Evolutionary conservation across 2,888 invertebrate species (phyloP).

Genomic region (Dryadula phaetusa): DNA sequence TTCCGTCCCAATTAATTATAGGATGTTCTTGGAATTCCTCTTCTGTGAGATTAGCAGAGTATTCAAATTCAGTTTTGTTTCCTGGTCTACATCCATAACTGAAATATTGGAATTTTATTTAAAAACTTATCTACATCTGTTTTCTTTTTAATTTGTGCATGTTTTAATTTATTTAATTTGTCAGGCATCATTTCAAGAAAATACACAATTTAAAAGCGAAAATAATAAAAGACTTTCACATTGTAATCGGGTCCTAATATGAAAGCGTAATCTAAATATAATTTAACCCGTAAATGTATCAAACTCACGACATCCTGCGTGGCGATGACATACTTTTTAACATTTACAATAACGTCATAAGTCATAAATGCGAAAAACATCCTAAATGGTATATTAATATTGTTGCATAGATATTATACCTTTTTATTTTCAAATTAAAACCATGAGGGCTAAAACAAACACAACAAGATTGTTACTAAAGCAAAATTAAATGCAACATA

Average conservation of each 20-base stretch:
- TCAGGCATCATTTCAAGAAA: not conserved
- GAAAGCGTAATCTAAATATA: not conserved
- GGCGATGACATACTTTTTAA: not conserved
- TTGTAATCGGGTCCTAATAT: not conserved
- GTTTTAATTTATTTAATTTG: not conserved
- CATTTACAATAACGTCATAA: conserved; percentile 1
- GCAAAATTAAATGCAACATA: not conserved
- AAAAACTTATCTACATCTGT: not conserved
- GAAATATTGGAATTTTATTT: conserved; percentile 55
- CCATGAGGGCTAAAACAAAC: conserved; percentile 12
- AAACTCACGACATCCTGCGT: conserved; percentile 9
- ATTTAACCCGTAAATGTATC: not conserved
- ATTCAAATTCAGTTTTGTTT: conserved; percentile 93
- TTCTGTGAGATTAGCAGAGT: conserved; percentile 93
- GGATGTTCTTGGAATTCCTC: conserved; percentile 97
- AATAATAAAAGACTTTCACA: not conserved
- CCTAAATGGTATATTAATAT: not conserved
- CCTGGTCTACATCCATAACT: conserved; percentile 93
- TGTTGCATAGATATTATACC: conserved; percentile 10
- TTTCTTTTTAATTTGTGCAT: not conserved
- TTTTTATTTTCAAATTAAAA: conserved; percentile 16
- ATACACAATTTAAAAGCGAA: not conserved
- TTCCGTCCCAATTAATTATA: conserved; percentile 97
- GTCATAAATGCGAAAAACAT: not conserved
- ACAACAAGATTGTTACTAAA: conserved; percentile 3